phyloP scores from a whole-genome alignment of 2,888 invertebrate genomes.

The Polyploca ridens region DNA sequence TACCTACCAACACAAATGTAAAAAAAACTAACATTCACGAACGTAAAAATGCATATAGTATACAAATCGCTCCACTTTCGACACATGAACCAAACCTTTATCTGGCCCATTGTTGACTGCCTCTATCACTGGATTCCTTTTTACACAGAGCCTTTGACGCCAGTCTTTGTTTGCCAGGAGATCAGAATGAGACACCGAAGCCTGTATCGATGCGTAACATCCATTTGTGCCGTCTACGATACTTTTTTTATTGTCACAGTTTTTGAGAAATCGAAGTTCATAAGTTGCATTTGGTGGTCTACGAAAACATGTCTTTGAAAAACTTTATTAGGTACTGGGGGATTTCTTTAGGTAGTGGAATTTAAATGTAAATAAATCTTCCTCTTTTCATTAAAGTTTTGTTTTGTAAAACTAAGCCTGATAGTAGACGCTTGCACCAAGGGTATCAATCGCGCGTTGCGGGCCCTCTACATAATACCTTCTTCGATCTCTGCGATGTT shows the following conservation, averaged over 20 bases:
- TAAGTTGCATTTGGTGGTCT: conserved; percentile 10
- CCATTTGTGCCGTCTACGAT: conserved; percentile 51
- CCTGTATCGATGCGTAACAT: conserved; percentile 74
- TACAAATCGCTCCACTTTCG: conserved; percentile 31
- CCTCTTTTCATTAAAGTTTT: no score
- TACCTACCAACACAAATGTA: no score
- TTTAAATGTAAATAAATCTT: no score
- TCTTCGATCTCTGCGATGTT: no score
- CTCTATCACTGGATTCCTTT: conserved; percentile 83
- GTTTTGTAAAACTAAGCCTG: no score
- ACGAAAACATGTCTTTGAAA: neutral
- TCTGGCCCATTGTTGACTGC: conserved; percentile 82
- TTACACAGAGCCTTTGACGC: conserved; percentile 81
- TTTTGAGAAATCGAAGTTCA: conserved; percentile 39
- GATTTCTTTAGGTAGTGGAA: neutral
- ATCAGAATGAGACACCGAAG: conserved; percentile 77
- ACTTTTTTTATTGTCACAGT: conserved; percentile 50
- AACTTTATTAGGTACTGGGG: neutral
- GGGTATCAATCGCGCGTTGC: no score
- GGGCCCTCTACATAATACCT: no score
- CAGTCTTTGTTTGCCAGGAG: conserved; percentile 78
- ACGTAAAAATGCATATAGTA: neutral
- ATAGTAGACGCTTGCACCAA: no score
- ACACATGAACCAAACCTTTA: conserved; percentile 49
- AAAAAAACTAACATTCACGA: no score